Evolutionary conservation across 1,140 invertebrate species (phyloP).

Genomic region (Prorops nasuta): DNA sequence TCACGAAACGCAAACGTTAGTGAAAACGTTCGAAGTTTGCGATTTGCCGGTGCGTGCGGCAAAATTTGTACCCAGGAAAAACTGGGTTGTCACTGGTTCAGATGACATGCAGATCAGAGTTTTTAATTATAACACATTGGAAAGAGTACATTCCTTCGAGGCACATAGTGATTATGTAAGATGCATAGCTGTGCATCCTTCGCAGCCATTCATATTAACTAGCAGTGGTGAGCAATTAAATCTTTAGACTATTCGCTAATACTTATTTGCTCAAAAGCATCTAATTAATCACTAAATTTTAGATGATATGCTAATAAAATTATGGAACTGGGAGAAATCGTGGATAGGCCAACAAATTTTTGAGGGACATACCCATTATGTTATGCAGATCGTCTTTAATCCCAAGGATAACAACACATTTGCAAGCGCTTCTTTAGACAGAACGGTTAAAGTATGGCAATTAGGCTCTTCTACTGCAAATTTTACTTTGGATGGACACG

Average conservation of each 20-base stretch:
- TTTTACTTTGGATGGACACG: conserved; percentile 97
- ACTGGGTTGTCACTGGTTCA: conserved; percentile 98
- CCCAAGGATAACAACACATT: conserved; percentile 99
- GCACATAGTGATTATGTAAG: conserved; percentile 98
- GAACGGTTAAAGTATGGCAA: conserved; percentile 98
- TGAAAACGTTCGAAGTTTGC: conserved; percentile 95
- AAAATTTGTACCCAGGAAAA: conserved; percentile 95
- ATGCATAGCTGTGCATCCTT: conserved; percentile 95
- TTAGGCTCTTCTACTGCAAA: conserved; percentile 95
- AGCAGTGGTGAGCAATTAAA: conserved; percentile 78
- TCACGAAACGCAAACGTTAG: conserved; percentile 88
- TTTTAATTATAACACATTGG: conserved; percentile 98
- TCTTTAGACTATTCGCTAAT: too few relatives aligned
- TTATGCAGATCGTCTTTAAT: conserved; percentile 99
- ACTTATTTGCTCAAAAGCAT: too few relatives aligned
- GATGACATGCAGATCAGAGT: conserved; percentile 95
- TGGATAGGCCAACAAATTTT: conserved; percentile 97
- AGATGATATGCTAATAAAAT: conserved; percentile 99
- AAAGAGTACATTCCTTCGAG: conserved; percentile 93
- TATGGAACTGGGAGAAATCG: conserved; percentile 99
- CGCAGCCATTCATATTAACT: conserved; percentile 94
- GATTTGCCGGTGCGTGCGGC: conserved; percentile 93
- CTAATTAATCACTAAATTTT: conserved; percentile 41
- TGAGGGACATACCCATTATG: conserved; percentile 98
- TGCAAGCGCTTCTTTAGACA: conserved; percentile 95